phyloP scores from a whole-genome alignment of 2,113 vertebrate genomes.

The Lasiurus cinereus region DNA sequence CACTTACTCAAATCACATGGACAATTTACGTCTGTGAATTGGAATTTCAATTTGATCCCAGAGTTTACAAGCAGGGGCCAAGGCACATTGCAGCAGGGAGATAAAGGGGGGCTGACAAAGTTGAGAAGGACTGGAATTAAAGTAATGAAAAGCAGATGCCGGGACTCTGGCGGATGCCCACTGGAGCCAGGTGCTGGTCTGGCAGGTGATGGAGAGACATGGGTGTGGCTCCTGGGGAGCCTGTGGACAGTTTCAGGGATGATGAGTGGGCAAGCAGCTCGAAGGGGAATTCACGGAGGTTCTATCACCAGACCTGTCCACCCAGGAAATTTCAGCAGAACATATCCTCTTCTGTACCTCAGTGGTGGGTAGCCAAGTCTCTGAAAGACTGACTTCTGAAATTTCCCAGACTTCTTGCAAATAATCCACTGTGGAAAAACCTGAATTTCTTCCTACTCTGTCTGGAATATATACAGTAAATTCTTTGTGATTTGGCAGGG shows the following conservation, averaged over 20 bases:
- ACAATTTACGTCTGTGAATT: slow-evolving; percentile 64
- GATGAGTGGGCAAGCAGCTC: accelerated
- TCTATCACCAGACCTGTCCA: neutral
- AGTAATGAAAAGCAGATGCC: neutral
- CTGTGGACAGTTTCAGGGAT: accelerated
- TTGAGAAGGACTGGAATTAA: neutral
- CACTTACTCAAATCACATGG: slow-evolving; percentile 66
- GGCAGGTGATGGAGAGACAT: neutral
- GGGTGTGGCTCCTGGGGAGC: accelerated
- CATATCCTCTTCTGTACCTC: neutral
- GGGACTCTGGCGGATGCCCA: neutral
- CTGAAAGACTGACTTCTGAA: slow-evolving; percentile 72
- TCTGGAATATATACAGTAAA: slow-evolving; percentile 71
- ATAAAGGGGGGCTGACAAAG: neutral
- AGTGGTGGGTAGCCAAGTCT: slow-evolving; percentile 45
- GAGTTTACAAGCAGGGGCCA: slow-evolving; percentile 40
- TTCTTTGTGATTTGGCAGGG: slow-evolving; percentile 66
- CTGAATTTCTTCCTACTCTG: slow-evolving; percentile 61
- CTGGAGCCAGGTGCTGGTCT: neutral
- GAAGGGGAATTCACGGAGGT: neutral
- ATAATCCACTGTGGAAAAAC: slow-evolving; percentile 74
- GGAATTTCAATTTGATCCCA: slow-evolving; percentile 73
- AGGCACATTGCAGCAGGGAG: neutral
- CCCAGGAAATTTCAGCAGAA: neutral
- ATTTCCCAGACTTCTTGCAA: slow-evolving; percentile 74